Evolutionary conservation across 2,797 vertebrate species (phyloP).

Genomic region (Poeciliopsis infans): DNA sequence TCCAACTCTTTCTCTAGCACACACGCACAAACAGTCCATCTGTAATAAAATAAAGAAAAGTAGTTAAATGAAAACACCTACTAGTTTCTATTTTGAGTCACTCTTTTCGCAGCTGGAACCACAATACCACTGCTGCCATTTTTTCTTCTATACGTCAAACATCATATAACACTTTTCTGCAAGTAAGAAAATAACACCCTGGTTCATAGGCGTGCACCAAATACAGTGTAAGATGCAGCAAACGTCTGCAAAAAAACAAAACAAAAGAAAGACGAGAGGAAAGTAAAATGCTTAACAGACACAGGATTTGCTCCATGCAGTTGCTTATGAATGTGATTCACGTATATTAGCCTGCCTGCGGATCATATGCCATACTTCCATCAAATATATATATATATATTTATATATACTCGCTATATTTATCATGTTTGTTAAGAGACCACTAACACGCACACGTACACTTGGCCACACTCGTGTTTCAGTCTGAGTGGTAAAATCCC

Average conservation of each 20-base stretch:
- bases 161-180: conserved; percentile 85
- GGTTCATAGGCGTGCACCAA: conserved; percentile 80
- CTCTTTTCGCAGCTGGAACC: conserved; percentile 85
- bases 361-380: conserved; percentile 57
- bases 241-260: conserved; percentile 67
- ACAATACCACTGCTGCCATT: conserved; percentile 85
- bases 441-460: conserved; percentile 52
- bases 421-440: conserved; percentile 63
- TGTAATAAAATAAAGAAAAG: conserved; percentile 80
- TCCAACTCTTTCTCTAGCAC: conserved; percentile 76
- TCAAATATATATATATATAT: conserved; percentile 55
- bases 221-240: conserved; percentile 56
- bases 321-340: conserved; percentile 47
- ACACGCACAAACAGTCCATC: conserved; percentile 83
- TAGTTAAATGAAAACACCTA: conserved; percentile 60
- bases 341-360: conserved; percentile 60
- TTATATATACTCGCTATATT: conserved; percentile 59
- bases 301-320: conserved; percentile 82
- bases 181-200: conserved; percentile 74
- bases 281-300: conserved; percentile 62
- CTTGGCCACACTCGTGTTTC: conserved; percentile 48
- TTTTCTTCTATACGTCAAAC: conserved; percentile 81
- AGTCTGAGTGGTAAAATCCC: conserved; percentile 49
- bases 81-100: conserved; percentile 87
- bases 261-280: conserved; percentile 70